phyloP scores from a whole-genome alignment of 1,140 invertebrate genomes.

The Drosophila athabasca region DNA sequence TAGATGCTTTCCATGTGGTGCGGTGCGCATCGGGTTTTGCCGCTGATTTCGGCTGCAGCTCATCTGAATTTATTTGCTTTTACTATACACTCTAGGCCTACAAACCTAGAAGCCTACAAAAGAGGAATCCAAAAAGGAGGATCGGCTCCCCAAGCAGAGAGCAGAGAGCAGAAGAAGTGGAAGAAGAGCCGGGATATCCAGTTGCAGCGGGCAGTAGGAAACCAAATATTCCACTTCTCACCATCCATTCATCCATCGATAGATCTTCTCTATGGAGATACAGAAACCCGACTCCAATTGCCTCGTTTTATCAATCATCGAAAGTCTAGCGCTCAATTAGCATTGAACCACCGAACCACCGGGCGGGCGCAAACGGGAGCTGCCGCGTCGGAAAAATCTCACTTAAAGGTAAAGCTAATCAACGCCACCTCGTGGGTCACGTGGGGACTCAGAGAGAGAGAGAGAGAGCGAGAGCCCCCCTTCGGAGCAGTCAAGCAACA shows the following conservation, averaged over 20 bases:
- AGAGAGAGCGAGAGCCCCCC: too few relatives aligned
- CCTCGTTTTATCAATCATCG: constrained; percentile 20
- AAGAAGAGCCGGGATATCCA: constrained; percentile 21
- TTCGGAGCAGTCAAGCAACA: constrained; percentile 28
- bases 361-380: too few relatives aligned
- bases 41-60: constrained; percentile 18
- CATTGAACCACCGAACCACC: constrained; percentile 36
- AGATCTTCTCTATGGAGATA: too few relatives aligned
- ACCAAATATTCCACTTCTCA: too few relatives aligned
- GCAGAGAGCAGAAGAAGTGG: too few relatives aligned
- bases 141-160: too few relatives aligned
- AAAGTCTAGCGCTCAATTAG: constrained; percentile 49
- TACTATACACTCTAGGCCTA: constrained; percentile 69
- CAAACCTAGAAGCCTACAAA: constrained; percentile 79
- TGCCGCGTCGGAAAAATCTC: constrained; percentile 28
- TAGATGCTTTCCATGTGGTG: constrained; percentile 72
- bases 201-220: constrained; percentile 33
- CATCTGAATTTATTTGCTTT: constrained; percentile 66
- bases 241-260: too few relatives aligned
- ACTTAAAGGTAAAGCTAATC: constrained; percentile 12
- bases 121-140: neutral
- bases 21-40: constrained; percentile 48
- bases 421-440: constrained; percentile 41
- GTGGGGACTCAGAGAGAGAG: constrained; percentile 31
- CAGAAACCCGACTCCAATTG: neutral